Conservation (phyloP, 23 tunicate genomes). For the Aplidium turbinatum region DNA sequence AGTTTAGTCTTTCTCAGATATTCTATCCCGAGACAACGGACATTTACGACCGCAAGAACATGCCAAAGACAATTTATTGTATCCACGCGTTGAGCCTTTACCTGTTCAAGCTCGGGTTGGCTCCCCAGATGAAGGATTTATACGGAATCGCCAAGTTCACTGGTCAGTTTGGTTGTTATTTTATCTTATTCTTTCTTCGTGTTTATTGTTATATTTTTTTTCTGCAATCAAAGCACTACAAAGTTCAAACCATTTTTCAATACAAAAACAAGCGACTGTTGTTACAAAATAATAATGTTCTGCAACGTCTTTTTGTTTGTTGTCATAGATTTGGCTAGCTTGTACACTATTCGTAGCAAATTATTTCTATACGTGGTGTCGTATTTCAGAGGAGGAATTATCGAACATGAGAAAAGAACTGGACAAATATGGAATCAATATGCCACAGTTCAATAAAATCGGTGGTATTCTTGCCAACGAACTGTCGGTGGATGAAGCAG, state of each 20-base stretch:
- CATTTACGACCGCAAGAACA: slow-evolving; percentile 95
- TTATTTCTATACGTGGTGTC: too few species aligned
- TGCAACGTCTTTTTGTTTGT: neutral
- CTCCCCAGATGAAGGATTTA: slow-evolving; percentile 98
- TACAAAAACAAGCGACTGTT: too few species aligned
- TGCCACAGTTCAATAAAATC: slow-evolving; percentile 95
- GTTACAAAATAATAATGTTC: too few species aligned
- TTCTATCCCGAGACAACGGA: slow-evolving; percentile 99
- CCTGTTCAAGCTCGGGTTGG: slow-evolving; percentile 86
- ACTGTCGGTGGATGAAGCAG: slow-evolving; percentile 97
- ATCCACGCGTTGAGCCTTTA: slow-evolving; percentile 92
- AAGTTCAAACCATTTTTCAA: too few species aligned
- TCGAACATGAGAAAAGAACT: slow-evolving; percentile 91
- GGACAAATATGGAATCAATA: slow-evolving; percentile 92
- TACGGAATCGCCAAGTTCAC: slow-evolving; percentile 97
- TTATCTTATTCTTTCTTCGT: too few species aligned
- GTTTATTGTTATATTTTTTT: too few species aligned
- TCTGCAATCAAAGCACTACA: too few species aligned
- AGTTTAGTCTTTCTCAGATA: slow-evolving; percentile 51
- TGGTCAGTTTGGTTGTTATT: too few species aligned
- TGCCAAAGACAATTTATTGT: slow-evolving; percentile 93
- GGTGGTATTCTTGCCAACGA: slow-evolving; percentile 98
- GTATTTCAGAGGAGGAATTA: slow-evolving; percentile 89
- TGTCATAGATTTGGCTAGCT: neutral
- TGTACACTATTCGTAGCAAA: neutral